Conservation (phyloP, 1,140 invertebrate genomes). For the Drosophila watanabei region DNA sequence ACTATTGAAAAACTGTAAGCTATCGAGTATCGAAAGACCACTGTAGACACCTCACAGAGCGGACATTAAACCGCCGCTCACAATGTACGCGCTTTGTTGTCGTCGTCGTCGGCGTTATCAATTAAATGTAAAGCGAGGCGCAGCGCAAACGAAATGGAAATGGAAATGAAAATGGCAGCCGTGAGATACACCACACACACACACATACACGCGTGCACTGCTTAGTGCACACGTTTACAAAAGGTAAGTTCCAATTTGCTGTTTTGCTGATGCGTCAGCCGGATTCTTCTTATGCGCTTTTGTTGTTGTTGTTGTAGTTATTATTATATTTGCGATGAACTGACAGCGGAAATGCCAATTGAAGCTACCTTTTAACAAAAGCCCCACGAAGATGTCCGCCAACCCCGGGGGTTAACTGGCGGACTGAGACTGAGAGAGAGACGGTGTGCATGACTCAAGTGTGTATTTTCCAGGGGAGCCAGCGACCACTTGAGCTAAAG, state of each 20-base stretch:
- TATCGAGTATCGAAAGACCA: background rate
- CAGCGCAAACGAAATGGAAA: conserved; percentile 46
- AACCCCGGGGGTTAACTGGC: conserved; percentile 28
- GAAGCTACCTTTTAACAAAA: conserved; percentile 81
- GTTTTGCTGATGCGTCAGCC: conserved; percentile 60
- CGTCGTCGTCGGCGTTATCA: conserved; percentile 72
- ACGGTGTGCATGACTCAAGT: conserved; percentile 61
- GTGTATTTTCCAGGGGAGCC: conserved; percentile 42
- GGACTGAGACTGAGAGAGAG: conserved; percentile 1
- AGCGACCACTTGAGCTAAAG: conserved; percentile 54
- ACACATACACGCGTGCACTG: background rate
- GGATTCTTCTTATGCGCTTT: conserved; percentile 71
- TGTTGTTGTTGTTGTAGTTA: conserved; percentile 41
- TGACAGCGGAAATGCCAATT: conserved; percentile 74
- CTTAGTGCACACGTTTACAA: conserved; percentile 59
- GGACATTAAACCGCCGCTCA: conserved; percentile 64
- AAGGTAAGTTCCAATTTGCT: conserved; percentile 60
- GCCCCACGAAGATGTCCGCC: conserved; percentile 60
- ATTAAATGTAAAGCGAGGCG: conserved; percentile 71
- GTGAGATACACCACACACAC: conserved; percentile 38
- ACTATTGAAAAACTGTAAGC: background rate
- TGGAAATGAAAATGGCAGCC: conserved; percentile 73
- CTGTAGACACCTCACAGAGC: conserved; percentile 46
- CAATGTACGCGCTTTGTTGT: conserved; percentile 71
- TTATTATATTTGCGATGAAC: conserved; percentile 51